Percentiles rank a stretch among this genome's conserved stretches.
phyloP scores from a whole-genome alignment of 1,140 invertebrate genomes.

The Oncopodura yosiiana region DNA sequence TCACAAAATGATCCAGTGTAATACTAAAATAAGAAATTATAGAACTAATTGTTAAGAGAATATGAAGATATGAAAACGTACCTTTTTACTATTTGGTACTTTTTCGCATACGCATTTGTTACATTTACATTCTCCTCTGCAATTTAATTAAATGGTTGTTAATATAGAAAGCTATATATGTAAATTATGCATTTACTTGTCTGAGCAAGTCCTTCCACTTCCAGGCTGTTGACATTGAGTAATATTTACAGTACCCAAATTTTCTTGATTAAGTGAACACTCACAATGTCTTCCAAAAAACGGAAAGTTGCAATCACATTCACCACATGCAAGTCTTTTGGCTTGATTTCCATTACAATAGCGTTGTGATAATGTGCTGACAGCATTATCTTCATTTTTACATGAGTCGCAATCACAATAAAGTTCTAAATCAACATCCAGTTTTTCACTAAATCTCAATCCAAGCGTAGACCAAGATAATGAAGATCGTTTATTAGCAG shows the following conservation, averaged over 20 bases:
- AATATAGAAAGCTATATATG: no score
- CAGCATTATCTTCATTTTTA: not conserved
- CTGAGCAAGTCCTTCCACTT: no score
- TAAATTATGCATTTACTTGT: no score
- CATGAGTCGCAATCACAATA: slow-evolving; percentile 50
- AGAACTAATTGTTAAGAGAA: no score
- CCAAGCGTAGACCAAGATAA: no score
- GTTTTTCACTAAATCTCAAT: slow-evolving; percentile 46
- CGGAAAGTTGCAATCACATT: slow-evolving; percentile 17
- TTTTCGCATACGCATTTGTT: not conserved
- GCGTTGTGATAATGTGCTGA: not conserved
- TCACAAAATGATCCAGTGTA: no score
- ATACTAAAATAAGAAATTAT: no score
- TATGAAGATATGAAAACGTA: no score
- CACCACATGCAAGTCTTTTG: slow-evolving; percentile 11
- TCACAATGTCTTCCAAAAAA: not conserved
- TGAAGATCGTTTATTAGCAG: slow-evolving; percentile 43
- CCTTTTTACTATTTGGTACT: not conserved
- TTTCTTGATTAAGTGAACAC: not conserved
- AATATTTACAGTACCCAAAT: not conserved
- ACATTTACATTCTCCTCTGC: slow-evolving; percentile 19
- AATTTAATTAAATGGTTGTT: no score
- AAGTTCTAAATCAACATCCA: slow-evolving; percentile 44
- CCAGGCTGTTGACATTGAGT: no score
- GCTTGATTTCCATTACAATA: not conserved